phyloP scores from a whole-genome alignment of 1,140 invertebrate species.

The Caenorhabditis inopinata region DNA sequence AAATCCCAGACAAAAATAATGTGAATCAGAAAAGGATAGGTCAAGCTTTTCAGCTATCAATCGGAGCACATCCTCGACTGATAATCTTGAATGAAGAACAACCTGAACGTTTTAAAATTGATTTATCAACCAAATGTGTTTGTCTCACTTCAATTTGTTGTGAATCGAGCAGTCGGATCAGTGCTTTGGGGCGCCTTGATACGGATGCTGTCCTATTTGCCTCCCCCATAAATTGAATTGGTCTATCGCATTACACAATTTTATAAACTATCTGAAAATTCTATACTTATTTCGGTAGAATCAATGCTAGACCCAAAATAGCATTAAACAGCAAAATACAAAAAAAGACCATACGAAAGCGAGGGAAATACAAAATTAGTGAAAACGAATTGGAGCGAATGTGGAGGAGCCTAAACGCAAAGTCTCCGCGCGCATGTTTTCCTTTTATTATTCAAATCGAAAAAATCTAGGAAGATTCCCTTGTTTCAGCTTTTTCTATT shows the following conservation, averaged over 20 bases:
- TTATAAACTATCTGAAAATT: background rate
- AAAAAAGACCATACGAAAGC: too few species aligned
- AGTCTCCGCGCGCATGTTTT: too few species aligned
- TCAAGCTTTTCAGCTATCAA: background rate
- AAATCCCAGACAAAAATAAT: constrained; percentile 19
- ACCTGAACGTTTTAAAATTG: background rate
- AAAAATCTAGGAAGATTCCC: too few species aligned
- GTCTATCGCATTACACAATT: background rate
- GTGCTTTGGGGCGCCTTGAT: background rate
- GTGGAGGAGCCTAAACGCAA: too few species aligned
- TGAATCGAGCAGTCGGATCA: background rate
- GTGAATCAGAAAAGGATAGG: background rate
- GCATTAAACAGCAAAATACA: too few species aligned
- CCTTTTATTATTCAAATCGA: too few species aligned
- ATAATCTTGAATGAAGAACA: background rate
- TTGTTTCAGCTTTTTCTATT: too few species aligned
- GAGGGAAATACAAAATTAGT: too few species aligned
- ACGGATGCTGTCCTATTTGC: background rate
- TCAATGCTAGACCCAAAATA: background rate
- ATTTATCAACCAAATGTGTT: background rate
- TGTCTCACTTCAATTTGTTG: background rate
- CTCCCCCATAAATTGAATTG: background rate
- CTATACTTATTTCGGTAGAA: background rate
- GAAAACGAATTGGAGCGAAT: too few species aligned
- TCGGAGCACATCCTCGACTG: background rate